Conservation (phyloP, 2,797 vertebrate species). For the Danio choprae region DNA sequence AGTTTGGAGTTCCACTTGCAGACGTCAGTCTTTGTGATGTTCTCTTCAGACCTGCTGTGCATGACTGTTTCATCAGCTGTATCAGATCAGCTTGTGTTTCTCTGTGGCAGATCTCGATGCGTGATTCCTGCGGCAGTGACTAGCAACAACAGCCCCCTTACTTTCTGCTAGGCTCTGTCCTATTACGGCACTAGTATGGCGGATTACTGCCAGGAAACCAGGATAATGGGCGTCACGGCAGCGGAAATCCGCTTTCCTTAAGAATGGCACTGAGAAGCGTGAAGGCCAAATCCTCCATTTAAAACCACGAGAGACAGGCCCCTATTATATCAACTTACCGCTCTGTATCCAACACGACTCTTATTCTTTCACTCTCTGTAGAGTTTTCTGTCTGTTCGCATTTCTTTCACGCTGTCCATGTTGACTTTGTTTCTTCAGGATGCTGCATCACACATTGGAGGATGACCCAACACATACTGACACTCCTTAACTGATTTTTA, state of each 20-base stretch:
- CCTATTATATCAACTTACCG: constrained; percentile 74
- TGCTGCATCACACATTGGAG: neutral
- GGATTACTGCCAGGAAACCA: constrained; percentile 80
- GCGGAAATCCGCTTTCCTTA: constrained; percentile 82
- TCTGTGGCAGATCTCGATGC: constrained; percentile 34
- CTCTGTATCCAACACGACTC: constrained; percentile 50
- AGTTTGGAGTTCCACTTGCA: constrained; percentile 13
- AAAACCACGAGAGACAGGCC: constrained; percentile 73
- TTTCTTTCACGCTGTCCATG: constrained; percentile 12
- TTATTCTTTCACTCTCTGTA: constrained; percentile 27
- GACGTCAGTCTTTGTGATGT: constrained; percentile 3
- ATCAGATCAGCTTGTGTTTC: constrained; percentile 42
- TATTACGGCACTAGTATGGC: constrained; percentile 78
- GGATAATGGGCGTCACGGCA: constrained; percentile 82
- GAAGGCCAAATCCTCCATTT: constrained; percentile 82
- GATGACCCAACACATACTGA: neutral
- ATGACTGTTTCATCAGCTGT: constrained; percentile 40
- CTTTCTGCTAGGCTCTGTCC: constrained; percentile 67
- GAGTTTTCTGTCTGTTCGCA: constrained; percentile 11
- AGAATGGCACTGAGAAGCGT: constrained; percentile 76
- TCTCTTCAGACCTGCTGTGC: constrained; percentile 1
- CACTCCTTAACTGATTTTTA: neutral
- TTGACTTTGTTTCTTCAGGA: neutral
- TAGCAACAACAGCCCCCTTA: constrained; percentile 58
- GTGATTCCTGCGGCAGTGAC: constrained; percentile 38